phyloP scores from a whole-genome alignment of 2,113 vertebrate genomes.

The Aspidoscelis tigris region DNA sequence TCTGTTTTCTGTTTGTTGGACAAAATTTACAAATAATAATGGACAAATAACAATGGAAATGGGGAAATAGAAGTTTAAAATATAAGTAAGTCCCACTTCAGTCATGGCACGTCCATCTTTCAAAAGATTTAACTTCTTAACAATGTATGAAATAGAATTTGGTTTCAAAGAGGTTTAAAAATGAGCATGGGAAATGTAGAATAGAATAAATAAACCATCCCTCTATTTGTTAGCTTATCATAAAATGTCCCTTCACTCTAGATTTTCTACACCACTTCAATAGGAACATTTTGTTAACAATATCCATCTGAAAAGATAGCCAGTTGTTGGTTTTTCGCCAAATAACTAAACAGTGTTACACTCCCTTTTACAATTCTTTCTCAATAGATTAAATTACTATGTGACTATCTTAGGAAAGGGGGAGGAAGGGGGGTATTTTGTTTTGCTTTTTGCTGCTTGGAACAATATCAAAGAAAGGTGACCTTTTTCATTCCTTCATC shows the following conservation, averaged over 20 bases:
- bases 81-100: too few species aligned
- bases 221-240: neutral
- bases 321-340: neutral
- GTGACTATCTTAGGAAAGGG: conserved; percentile 26
- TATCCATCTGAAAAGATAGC: neutral
- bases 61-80: too few species aligned
- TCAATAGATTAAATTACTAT: conserved; percentile 11
- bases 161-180: neutral
- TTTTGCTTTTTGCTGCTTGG: conserved; percentile 60
- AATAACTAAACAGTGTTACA: conserved; percentile 35
- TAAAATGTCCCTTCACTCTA: neutral
- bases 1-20: too few species aligned
- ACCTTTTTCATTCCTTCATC: conserved; percentile 56
- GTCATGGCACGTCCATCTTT: too few species aligned
- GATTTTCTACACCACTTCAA: neutral
- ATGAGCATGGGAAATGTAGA: neutral
- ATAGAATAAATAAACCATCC: neutral
- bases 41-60: too few species aligned
- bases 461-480: conserved; percentile 63
- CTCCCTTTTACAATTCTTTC: conserved; percentile 8
- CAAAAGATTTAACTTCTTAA: too few species aligned
- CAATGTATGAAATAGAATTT: neutral
- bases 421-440: neutral
- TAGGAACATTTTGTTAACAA: neutral
- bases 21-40: too few species aligned